These are phyloP conservation scores for Astropecten irregularis DNA, from an alignment of 53 echinoderm and acorn worm genomes.

Conservation along the genomic window DNA sequence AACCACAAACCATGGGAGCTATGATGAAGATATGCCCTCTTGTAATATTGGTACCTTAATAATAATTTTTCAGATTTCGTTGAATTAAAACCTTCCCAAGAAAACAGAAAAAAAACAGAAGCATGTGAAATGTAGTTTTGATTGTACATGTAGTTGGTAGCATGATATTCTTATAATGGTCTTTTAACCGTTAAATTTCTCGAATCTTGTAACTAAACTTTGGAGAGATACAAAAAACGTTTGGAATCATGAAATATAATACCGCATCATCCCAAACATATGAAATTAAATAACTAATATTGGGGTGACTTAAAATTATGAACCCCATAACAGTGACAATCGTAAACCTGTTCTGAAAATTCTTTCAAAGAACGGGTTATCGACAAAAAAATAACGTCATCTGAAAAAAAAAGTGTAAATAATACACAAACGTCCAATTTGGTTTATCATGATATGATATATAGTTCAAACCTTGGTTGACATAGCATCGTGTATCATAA, in stretches of 20 bases:
- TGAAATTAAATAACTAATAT: not conserved
- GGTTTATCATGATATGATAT: not conserved
- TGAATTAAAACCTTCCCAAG: no score
- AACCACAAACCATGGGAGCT: no score
- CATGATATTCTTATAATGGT: no score
- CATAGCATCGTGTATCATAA: conserved; percentile 23
- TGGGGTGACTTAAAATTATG: no score
- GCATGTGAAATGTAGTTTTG: no score
- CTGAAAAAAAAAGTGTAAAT: conserved; percentile 32
- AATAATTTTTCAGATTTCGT: no score
- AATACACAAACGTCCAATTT: conserved; percentile 4
- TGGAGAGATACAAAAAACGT: not conserved
- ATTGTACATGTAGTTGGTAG: no score
- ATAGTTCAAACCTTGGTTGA: conserved; percentile 16
- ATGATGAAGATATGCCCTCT: no score
- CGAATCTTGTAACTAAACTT: conserved; percentile 17
- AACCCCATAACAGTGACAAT: no score
- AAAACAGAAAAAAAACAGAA: no score
- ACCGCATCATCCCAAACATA: not conserved
- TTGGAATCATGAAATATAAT: not conserved
- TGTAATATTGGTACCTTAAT: no score
- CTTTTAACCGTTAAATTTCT: no score
- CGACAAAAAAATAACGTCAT: not conserved
- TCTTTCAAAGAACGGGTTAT: not conserved
- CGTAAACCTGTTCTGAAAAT: not conserved